Evolutionary conservation across 2,888 invertebrate genomes (phyloP), one percentile per base, ranked within the genome.

Genomic region (Cephonodes hylas): DNA sequence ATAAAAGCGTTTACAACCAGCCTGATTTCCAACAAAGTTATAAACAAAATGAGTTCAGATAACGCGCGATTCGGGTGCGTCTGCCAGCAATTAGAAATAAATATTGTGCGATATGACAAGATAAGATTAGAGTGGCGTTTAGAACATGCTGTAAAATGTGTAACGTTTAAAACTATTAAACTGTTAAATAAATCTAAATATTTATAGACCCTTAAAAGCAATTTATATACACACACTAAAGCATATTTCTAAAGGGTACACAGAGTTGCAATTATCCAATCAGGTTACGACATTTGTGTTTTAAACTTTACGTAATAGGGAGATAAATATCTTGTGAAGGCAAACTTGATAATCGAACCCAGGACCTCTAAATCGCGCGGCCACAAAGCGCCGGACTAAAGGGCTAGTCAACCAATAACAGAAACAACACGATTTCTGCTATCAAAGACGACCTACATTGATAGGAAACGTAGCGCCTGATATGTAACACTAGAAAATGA

Each of bases 81-180:
- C 78, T 76, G 65, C 67, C 66, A 74, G 72, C 85, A 88, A 87
- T 86, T 87, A 88, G 77, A 84, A 72, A 69, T 72, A 75, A 76
- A 74, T 71, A 78, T 69, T 77, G 27, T 53, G 70, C 74, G 80
- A 83, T 85, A 80, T 65, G 68, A 63, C 42, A 25, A 57, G 84
- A 83, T 83, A 80, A 84, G 83, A 84, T 84, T 72, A 58, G 42
- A 62, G 59, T 66, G 42, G 42, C 66, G 73, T 75, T 65, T 72
- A 65, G 75, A 73, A 3, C 31, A 53, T 18, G 27, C 3, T 13
- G 4, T 53, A 1, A 27, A 53, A 10, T 53, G 13, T 2, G 3
- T 3, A 13, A 13, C 3, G 15, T 53, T 48, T 53, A 8, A 18
- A 18, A 25, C 18, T 4, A 53, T 53, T 27, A 8, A n/a, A n/a